Evolutionary conservation across 2,797 vertebrate species (phyloP).

Genomic region (Parambassis ranga): DNA sequence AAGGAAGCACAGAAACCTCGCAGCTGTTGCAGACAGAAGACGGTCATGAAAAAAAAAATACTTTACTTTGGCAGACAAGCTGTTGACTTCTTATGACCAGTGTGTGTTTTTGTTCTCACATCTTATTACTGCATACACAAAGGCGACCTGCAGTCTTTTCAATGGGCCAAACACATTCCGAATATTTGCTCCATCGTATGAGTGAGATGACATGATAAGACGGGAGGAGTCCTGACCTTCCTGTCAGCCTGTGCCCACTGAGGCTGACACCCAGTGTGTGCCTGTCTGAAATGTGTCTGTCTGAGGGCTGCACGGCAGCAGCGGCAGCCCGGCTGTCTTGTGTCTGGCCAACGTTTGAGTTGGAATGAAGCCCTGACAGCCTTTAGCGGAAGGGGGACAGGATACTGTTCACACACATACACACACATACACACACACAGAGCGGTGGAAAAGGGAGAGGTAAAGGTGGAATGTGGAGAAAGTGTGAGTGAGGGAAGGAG

Average conservation of each 20-base stretch:
- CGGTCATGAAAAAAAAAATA: background rate
- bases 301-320: slow-evolving; percentile 23
- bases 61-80: background rate
- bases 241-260: slow-evolving; percentile 22
- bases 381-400: slow-evolving; percentile 48
- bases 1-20: background rate
- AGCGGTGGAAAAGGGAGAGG: slow-evolving; percentile 11
- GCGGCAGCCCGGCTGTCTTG: slow-evolving; percentile 33
- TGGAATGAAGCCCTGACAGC: slow-evolving; percentile 57
- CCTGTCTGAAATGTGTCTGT: slow-evolving; percentile 54
- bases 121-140: background rate
- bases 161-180: background rate
- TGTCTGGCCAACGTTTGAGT: slow-evolving; percentile 66
- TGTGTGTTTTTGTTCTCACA: no score
- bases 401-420: slow-evolving; percentile 36
- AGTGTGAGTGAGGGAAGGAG: slow-evolving; percentile 29
- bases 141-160: slow-evolving; percentile 1
- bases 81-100: background rate
- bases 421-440: slow-evolving; percentile 3
- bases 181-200: slow-evolving; percentile 1
- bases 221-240: slow-evolving; percentile 20
- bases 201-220: slow-evolving; percentile 24
- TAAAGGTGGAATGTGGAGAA: slow-evolving; percentile 42
- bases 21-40: background rate
- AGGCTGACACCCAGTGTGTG: slow-evolving; percentile 29